Evolutionary conservation across 2,888 invertebrate species (phyloP).

Genomic region (Cataglyphis altisquamis): DNA sequence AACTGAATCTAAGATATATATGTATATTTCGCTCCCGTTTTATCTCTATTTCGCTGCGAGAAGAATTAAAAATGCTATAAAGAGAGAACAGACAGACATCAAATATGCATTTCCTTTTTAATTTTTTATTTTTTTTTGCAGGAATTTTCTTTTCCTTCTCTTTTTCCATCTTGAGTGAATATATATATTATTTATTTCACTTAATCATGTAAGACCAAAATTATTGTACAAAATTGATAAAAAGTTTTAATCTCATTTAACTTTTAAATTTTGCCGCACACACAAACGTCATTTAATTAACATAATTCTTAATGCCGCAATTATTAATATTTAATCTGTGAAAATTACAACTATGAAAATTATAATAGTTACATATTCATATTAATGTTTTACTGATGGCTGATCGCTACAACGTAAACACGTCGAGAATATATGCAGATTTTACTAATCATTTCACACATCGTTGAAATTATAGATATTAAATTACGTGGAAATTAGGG

Average conservation of each 20-base stretch:
- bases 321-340: neutral
- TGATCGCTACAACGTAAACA: constrained; percentile 7
- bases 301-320: neutral
- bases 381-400: constrained; percentile 8
- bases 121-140: neutral
- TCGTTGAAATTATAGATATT: constrained; percentile 23
- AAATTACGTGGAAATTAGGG: constrained; percentile 33
- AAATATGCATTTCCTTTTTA: neutral
- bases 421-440: constrained; percentile 20
- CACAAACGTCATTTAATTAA: neutral
- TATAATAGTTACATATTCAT: neutral
- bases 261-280: neutral
- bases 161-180: neutral
- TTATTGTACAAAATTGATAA: neutral
- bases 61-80: neutral
- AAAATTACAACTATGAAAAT: constrained; percentile 14
- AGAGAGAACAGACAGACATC: neutral
- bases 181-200: neutral
- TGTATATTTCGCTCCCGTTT: neutral
- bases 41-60: neutral
- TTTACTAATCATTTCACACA: constrained; percentile 10
- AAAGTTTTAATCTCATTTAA: neutral
- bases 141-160: neutral
- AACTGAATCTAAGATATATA: constrained; percentile 42
- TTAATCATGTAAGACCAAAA: neutral